A percentile compares a stretch with the other conserved stretches of the same genome.
These are phyloP conservation scores for Baryphthengus martii DNA, from an alignment of 2,113 vertebrate species.

Conservation along the genomic window DNA sequence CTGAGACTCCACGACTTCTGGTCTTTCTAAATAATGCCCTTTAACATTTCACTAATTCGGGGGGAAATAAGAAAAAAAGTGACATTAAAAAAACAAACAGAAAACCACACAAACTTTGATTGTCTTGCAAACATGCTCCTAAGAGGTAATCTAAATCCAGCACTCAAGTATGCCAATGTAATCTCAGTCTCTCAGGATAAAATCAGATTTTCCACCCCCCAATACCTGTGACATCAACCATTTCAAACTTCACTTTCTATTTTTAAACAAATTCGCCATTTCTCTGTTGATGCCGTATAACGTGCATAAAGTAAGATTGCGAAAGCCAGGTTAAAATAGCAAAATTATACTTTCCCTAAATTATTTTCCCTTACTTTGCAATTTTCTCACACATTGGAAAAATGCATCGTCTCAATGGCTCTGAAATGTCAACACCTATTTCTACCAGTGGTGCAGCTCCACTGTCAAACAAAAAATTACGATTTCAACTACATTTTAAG, in stretches of 20 bases:
- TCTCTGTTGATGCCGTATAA: fast-evolving
- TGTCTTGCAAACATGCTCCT: neutral
- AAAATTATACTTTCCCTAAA: fast-evolving
- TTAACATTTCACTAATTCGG: neutral
- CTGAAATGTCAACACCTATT: neutral
- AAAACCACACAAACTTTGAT: no score
- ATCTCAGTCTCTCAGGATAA: neutral
- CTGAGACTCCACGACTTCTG: neutral
- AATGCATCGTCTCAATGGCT: fast-evolving
- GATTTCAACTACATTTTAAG: neutral
- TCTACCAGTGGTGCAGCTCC: fast-evolving
- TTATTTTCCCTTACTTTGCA: neutral
- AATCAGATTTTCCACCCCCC: neutral
- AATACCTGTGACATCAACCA: neutral
- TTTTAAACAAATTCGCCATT: neutral
- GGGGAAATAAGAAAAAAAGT: neutral
- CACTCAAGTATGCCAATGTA: neutral
- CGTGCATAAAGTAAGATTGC: fast-evolving
- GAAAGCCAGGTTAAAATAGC: neutral
- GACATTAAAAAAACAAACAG: neutral
- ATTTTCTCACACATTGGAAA: neutral
- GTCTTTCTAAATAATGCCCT: neutral
- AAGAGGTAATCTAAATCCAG: neutral
- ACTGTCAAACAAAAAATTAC: neutral
- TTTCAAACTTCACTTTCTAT: neutral